Evolutionary conservation across 1,140 invertebrate species (phyloP).

Genomic region (Matsumurasca onukii): DNA sequence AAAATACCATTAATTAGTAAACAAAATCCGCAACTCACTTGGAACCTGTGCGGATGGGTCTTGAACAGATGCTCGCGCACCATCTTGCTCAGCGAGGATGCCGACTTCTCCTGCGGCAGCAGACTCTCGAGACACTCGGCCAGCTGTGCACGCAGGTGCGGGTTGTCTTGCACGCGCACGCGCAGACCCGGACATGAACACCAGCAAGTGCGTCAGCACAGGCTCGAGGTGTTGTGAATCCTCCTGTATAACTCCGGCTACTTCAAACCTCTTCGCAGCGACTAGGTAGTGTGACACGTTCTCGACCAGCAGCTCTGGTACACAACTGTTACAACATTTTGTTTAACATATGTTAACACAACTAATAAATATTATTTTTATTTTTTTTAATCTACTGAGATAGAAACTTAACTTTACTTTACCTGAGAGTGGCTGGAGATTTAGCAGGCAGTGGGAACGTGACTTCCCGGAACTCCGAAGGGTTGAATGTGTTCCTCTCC

Average conservation of each 20-base stretch:
- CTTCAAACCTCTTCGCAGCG: conserved; percentile 62
- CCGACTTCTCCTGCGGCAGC: conserved; percentile 62
- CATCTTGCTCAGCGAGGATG: conserved; percentile 57
- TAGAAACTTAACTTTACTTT: conserved; percentile 19
- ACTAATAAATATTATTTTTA: background rate
- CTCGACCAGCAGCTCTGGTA: conserved; percentile 90
- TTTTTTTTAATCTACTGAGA: background rate
- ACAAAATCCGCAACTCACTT: too few species aligned
- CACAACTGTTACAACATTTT: conserved; percentile 52
- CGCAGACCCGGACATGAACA: conserved; percentile 60
- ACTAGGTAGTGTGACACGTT: conserved; percentile 81
- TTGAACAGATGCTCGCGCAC: conserved; percentile 75
- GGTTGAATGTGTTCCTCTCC: conserved; percentile 53
- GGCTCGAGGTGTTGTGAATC: conserved; percentile 62
- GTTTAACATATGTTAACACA: background rate
- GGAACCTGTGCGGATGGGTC: conserved; percentile 67
- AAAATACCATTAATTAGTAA: too few species aligned
- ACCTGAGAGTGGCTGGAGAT: conserved; percentile 65
- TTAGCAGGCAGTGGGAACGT: conserved; percentile 65
- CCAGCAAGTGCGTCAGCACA: conserved; percentile 68
- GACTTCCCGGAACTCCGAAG: conserved; percentile 54
- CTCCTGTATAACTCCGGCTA: conserved; percentile 59
- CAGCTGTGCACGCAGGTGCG: conserved; percentile 85
- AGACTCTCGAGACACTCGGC: conserved; percentile 87
- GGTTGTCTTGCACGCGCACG: conserved; percentile 89